Evolutionary conservation across 2,113 vertebrate species (phyloP).

Genomic region (Copsychus sechellarum): DNA sequence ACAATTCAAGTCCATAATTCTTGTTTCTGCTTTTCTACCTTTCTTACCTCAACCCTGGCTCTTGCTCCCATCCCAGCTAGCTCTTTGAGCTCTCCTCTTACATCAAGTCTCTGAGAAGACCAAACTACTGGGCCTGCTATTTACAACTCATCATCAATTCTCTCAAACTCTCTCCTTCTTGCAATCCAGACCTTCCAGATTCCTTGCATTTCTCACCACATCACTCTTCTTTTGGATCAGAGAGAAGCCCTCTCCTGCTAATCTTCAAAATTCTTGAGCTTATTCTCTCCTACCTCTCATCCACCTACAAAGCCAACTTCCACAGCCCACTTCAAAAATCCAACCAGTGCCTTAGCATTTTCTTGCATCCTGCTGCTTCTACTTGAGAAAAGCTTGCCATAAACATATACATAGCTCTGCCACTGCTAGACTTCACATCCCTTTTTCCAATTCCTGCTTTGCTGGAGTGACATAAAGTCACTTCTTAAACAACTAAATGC

Average conservation of each 20-base stretch:
- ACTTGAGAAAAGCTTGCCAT: not conserved
- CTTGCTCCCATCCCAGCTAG: not conserved
- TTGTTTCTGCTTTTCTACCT: not conserved
- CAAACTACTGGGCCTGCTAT: not conserved
- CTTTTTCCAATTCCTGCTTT: not conserved
- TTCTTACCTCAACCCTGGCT: not conserved
- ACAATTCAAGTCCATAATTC: not conserved
- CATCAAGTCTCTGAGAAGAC: not conserved
- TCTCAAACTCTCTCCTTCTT: not conserved
- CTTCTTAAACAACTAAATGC: not conserved
- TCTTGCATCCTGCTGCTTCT: not conserved
- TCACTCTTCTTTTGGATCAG: not conserved
- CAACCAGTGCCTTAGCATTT: not conserved
- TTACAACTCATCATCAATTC: not conserved
- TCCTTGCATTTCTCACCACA: not conserved
- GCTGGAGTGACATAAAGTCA: not conserved
- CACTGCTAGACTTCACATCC: not conserved
- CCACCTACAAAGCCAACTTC: not conserved
- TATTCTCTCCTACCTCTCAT: not conserved
- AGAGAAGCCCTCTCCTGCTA: not conserved
- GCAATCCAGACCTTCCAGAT: not conserved
- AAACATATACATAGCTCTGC: not conserved
- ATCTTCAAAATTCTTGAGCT: not conserved
- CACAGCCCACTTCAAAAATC: not conserved
- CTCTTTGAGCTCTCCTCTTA: not conserved